A percentile compares a stretch with the other conserved stretches of the same genome.
phyloP scores from a whole-genome alignment of 2,113 vertebrate species.

The Corythoichthys intestinalis region DNA sequence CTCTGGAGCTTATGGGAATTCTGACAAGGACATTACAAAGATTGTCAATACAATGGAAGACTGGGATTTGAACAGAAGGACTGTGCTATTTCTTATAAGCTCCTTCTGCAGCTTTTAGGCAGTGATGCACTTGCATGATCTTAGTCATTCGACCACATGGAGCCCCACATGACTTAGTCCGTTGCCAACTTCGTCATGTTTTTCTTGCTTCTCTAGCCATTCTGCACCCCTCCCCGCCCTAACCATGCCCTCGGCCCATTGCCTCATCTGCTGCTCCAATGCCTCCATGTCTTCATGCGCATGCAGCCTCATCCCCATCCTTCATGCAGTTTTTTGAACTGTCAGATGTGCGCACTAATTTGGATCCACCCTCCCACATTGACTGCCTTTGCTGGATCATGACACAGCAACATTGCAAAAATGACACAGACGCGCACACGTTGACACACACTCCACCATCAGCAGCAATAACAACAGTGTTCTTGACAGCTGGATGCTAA shows the following conservation, averaged over 20 bases:
- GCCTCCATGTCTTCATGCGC: constrained; percentile 19
- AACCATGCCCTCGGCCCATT: constrained; percentile 16
- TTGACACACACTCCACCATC: background rate
- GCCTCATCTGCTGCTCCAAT: constrained; percentile 9
- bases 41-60: background rate
- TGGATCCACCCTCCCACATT: constrained; percentile 48
- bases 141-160: background rate
- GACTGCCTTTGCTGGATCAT: constrained; percentile 53
- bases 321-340: constrained; percentile 16
- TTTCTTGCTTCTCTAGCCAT: background rate
- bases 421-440: constrained; percentile 30
- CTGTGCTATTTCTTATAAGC: background rate
- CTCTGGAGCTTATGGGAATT: constrained; percentile 12
- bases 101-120: background rate
- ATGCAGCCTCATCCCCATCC: constrained; percentile 27
- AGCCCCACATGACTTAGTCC: too few species aligned
- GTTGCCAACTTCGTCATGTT: background rate
- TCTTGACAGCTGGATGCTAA: background rate
- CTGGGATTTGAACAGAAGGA: background rate
- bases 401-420: constrained; percentile 67
- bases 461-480: background rate
- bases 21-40: background rate
- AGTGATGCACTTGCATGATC: constrained; percentile 28
- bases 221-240: background rate
- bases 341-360: constrained; percentile 11